phyloP scores from a whole-genome alignment of 2,113 vertebrate genomes.

The Cynopterus brachyotis region DNA sequence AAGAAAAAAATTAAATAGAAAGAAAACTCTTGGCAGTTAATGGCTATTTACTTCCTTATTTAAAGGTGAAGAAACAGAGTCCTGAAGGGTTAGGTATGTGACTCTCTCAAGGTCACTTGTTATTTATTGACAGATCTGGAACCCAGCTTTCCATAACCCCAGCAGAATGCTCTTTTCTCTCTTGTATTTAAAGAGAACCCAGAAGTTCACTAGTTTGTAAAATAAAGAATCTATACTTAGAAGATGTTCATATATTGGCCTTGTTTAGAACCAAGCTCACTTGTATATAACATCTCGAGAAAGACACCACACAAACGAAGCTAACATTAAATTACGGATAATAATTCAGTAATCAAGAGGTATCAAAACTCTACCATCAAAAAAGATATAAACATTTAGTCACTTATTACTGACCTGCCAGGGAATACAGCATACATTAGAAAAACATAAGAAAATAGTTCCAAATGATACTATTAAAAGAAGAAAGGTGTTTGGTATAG shows the following conservation, averaged over 20 bases:
- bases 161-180: background rate
- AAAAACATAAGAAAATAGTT: background rate
- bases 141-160: background rate
- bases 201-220: background rate
- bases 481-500: background rate
- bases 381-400: background rate
- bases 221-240: background rate
- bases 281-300: background rate
- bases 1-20: background rate
- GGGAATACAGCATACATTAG: background rate
- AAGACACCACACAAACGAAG: background rate
- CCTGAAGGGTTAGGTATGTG: background rate
- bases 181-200: background rate
- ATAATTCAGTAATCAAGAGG: conserved; percentile 4
- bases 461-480: conserved; percentile 12
- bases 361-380: background rate
- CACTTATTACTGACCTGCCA: background rate
- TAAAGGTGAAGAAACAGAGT: conserved; percentile 16
- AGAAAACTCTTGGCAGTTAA: background rate
- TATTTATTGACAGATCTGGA: conserved; percentile 38
- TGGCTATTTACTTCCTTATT: background rate
- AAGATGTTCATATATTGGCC: background rate
- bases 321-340: background rate
- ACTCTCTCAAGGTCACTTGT: background rate
- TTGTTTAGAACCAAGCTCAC: background rate